Evolutionary conservation across 2,888 invertebrate species (phyloP).

Genomic region (Hypomecis punctinalis): DNA sequence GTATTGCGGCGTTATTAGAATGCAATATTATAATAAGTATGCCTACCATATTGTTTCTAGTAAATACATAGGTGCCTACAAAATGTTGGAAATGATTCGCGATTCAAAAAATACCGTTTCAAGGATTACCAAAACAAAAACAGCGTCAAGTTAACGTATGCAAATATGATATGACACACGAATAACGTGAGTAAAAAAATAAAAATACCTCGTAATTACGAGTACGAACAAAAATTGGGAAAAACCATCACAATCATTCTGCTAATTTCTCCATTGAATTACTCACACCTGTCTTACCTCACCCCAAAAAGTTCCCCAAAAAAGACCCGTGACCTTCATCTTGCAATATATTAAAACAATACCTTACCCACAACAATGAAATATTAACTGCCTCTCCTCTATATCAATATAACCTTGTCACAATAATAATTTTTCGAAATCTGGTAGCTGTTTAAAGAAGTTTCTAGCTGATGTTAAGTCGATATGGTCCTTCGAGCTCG

Average conservation of each 20-base stretch:
- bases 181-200: background rate
- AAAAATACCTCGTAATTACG: background rate
- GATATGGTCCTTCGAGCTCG: conserved; percentile 10
- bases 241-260: background rate
- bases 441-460: background rate
- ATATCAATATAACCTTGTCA: conserved; percentile 15
- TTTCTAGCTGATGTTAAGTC: background rate
- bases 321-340: conserved; percentile 45
- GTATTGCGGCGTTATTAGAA: too few species aligned
- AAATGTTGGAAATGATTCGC: too few species aligned
- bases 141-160: too few species aligned
- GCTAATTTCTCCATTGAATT: background rate
- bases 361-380: conserved; percentile 22
- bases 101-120: too few species aligned
- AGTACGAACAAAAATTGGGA: background rate
- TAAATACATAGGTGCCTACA: too few species aligned
- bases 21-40: too few species aligned
- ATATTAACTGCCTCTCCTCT: conserved; percentile 10
- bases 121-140: too few species aligned
- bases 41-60: too few species aligned
- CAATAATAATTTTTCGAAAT: background rate
- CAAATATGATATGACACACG: too few species aligned
- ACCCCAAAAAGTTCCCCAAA: conserved; percentile 19
- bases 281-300: background rate
- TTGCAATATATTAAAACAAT: conserved; percentile 30